Base-by-base conservation (phyloP, 1,140 invertebrate species). In the Penaeus japonicus region DNA sequence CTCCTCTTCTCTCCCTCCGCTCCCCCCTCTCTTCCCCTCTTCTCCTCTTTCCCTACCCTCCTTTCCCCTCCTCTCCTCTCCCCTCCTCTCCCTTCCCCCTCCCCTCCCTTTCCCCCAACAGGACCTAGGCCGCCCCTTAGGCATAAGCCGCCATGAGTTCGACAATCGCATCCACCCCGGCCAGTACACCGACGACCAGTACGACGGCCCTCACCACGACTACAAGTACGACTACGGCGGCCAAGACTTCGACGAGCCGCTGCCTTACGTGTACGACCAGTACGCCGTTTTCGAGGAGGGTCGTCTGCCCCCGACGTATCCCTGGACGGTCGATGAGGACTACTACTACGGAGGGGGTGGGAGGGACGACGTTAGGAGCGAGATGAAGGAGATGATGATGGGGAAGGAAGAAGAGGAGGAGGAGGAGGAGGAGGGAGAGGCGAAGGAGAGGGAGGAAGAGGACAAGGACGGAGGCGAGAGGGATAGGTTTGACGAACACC, bases 251-350 rank as follows among this genome's bases (percentile, higher is more conserved):
- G 57, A 59, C 32, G 24, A 57, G 22, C 83, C 77, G 54, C 87
- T 81, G 1, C 55, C 83, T 55, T 84, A 88, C 53, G 87, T 88
- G 24, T 88, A 88, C 55, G 87, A 88, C 24, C 53, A 88, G 17
- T 84, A 57, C 35, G 87, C 27, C 17, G 54, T 78, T 53, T 88
- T 78, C n/a, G 75, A 24, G 5, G 70, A 4, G 55, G 27, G 55
- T 75, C 2, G 55, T 15, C 10, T 30, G 39, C 27, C 59, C 57
- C 27, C 20, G 10, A 47, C 47, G 10, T 47, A 3, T 22, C 22
- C 22, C 22, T 55, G 53, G 75, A 65, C 1, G 17, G 84, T 65
- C 12, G 75, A 86, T 1, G 47, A 12, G 27, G 77, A 65, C 4
- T 39, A 62, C 0, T 30, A 59, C 20, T 57, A 65, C 27, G n/a